Base-by-base conservation (phyloP, 2,888 invertebrate genomes). In the Chrysolina oricalcia region DNA sequence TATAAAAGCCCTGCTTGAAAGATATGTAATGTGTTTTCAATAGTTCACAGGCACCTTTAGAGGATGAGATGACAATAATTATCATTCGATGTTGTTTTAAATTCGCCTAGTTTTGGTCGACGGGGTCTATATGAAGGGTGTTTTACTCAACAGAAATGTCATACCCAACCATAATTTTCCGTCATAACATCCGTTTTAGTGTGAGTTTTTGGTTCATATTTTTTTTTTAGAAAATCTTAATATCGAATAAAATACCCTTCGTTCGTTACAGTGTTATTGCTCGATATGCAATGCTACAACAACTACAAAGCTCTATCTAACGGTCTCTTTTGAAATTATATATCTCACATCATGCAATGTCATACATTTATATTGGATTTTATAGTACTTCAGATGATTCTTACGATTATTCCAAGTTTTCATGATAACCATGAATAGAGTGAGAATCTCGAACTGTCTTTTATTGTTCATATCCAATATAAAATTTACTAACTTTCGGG, bases 291-390 rank as follows among this genome's bases (percentile, higher is more conserved):
- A 74, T 75, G 70, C 74, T 72, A 77, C 74, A 56, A 73, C 56
- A 67, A 69, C 69, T 69, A 73, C 64, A 75, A 71, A 59, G 59
- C 59, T 6, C 27, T 59, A 59, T 9, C 35, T 59, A 59, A 27
- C 6, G n/a, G 6, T 59, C 23, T 59, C 23, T 59, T 10, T 15
- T 15, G n/a, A 59, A 59, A 21, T 46, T 46, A 66, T 68, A 50
- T 53, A 21, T 53, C 3, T 53, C n/a, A 48, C 48, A 15, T 17
- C 68, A 68, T 76, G 75, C 75, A 79, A 72, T 67, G 64, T 63
- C 79, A 62, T 74, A 67, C 64, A 43, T 67, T 46, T 73, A 74
- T 81, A 83, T 83, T 83, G 83, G 84, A 83, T 83, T 84, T 84
- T 83, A 83, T 83, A 83, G 83, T 81, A 83, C 83, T 82, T 82